A percentile compares a stretch with the other conserved stretches of the same genome.
Evolutionary conservation across 2,888 invertebrate genomes (phyloP).

Genomic region (Calliscelio sp.): DNA sequence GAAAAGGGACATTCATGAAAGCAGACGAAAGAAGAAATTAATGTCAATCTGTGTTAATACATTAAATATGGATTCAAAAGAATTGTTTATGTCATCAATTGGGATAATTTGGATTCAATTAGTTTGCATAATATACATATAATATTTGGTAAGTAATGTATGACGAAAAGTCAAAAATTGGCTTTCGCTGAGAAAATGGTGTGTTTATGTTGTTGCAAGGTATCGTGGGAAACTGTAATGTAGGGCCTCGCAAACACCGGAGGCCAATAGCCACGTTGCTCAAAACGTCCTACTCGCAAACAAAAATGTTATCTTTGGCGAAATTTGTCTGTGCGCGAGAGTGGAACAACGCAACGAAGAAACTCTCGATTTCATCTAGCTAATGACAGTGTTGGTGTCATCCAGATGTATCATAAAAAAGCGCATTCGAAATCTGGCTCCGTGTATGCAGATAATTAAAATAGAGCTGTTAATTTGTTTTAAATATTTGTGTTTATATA

Average conservation of each 20-base stretch:
- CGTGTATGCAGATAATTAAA: too few relatives aligned
- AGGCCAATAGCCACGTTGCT: neutral
- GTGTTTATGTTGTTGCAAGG: conserved; percentile 27
- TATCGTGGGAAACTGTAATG: conserved; percentile 46
- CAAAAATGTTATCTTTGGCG: conserved; percentile 56
- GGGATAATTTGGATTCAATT: too few relatives aligned
- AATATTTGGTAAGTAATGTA: too few relatives aligned
- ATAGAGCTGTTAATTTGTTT: too few relatives aligned
- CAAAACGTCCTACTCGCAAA: conserved; percentile 2
- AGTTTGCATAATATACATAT: too few relatives aligned
- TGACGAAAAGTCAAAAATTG: conserved; percentile 3
- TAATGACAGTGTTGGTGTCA: conserved; percentile 47
- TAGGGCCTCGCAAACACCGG: conserved; percentile 4
- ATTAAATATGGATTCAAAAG: too few relatives aligned
- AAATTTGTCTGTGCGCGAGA: conserved; percentile 53
- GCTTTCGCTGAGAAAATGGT: conserved; percentile 38
- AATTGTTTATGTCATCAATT: too few relatives aligned
- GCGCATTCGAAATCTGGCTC: too few relatives aligned
- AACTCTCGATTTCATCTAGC: conserved; percentile 48
- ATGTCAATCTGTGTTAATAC: too few relatives aligned
- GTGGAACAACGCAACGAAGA: conserved; percentile 47
- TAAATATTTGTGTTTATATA: too few relatives aligned
- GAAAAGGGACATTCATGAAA: too few relatives aligned
- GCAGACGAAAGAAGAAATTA: too few relatives aligned
- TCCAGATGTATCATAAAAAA: conserved; percentile 7